phyloP scores from a whole-genome alignment of 2,888 invertebrate species.

The Noctua pronuba region DNA sequence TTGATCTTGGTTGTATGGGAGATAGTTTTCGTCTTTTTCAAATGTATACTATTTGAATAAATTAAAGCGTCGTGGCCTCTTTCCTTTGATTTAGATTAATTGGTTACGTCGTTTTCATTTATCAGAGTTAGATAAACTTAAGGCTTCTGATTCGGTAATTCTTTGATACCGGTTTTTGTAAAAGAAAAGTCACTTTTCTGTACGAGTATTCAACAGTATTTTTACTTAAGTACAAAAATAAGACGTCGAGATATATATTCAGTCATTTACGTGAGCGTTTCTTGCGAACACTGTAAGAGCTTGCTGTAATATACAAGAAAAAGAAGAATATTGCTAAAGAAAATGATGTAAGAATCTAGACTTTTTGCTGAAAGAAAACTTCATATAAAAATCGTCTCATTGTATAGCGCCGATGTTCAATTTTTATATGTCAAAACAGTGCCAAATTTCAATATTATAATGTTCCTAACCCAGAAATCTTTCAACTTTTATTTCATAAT shows the following conservation, averaged over 20 bases:
- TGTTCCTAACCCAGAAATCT: neutral
- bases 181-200: constrained; percentile 8
- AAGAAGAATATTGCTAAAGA: constrained; percentile 9
- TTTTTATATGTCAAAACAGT: neutral
- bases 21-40: constrained; percentile 30
- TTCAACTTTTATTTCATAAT: constrained; percentile 5
- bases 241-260: constrained; percentile 40
- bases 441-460: neutral
- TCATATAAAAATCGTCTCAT: neutral
- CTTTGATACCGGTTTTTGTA: neutral
- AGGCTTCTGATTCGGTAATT: constrained; percentile 7
- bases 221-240: constrained; percentile 34
- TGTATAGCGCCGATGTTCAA: neutral
- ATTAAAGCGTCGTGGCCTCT: neutral
- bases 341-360: constrained; percentile 15
- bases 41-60: constrained; percentile 22
- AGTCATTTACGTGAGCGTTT: constrained; percentile 52
- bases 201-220: constrained; percentile 5
- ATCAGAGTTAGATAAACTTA: constrained; percentile 34
- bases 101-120: constrained; percentile 38
- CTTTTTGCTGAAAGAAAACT: neutral
- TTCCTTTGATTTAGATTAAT: constrained; percentile 43
- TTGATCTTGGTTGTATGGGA: constrained; percentile 21
- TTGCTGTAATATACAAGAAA: constrained; percentile 15
- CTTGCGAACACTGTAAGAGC: constrained; percentile 33